Conservation (phyloP, 2,888 invertebrate species). For the Clistopyga incitator region DNA sequence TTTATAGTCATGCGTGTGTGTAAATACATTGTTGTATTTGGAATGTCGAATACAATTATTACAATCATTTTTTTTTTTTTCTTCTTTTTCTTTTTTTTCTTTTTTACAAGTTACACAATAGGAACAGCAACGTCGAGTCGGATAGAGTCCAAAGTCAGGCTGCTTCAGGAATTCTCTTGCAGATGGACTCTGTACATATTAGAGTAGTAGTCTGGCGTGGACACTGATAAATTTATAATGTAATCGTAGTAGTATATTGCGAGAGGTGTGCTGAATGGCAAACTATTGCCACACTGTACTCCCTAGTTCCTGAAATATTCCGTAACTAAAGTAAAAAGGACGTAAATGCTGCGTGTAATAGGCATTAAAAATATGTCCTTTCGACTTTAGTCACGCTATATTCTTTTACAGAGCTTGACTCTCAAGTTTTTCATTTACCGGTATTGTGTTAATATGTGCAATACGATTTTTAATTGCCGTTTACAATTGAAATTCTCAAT, state of each 20-base stretch:
- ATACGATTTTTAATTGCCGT: slow-evolving; percentile 29
- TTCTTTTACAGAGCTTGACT: slow-evolving; percentile 32
- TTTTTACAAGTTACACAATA: slow-evolving; percentile 69
- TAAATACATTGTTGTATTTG: slow-evolving; percentile 73
- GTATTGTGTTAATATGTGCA: slow-evolving; percentile 30
- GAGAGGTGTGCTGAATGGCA: slow-evolving; percentile 40
- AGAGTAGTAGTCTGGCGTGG: slow-evolving; percentile 46
- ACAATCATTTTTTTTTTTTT: slow-evolving; percentile 64
- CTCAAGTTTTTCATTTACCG: slow-evolving; percentile 32
- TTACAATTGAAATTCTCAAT: slow-evolving; percentile 46
- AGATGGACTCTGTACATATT: slow-evolving; percentile 46
- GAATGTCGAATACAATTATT: slow-evolving; percentile 71
- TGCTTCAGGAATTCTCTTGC: slow-evolving; percentile 49
- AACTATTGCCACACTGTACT: slow-evolving; percentile 55
- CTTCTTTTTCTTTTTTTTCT: slow-evolving; percentile 22
- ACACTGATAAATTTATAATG: slow-evolving; percentile 56
- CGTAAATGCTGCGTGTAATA: slow-evolving; percentile 8
- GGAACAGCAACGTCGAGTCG: slow-evolving; percentile 71
- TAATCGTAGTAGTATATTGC: slow-evolving; percentile 44
- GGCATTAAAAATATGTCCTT: not conserved
- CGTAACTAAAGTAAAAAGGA: not conserved
- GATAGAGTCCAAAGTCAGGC: slow-evolving; percentile 47
- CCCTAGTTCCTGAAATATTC: slow-evolving; percentile 37
- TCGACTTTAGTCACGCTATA: not conserved
- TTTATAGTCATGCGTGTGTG: slow-evolving; percentile 47